Base-by-base conservation (phyloP, 1,140 invertebrate species). In the Eumeta japonica region DNA sequence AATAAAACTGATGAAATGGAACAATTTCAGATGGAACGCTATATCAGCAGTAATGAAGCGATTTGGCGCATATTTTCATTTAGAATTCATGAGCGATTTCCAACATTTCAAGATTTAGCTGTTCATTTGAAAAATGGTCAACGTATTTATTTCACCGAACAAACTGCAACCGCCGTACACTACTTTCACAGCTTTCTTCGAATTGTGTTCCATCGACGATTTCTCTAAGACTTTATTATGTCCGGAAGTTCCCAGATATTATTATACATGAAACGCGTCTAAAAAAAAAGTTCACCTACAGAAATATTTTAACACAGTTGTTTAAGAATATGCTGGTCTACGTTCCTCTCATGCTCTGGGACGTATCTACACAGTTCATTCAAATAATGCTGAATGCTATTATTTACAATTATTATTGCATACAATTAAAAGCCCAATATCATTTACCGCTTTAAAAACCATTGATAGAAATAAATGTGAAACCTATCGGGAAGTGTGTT, bases 91-190 rank as follows among this genome's bases (percentile, higher is more conserved):
- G 62, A 77, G 37, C 45, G 62, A 49, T 40, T 52, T 41, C 74
- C 76, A 37, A 40, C 67, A 27, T 63, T 72, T 14, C 31, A 61
- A 9, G 61, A 77, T 29, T 58, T 78, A 19, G 59, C 55, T 5
- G 59, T 73, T 5, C 66, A 75, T 55, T 38, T 74, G 28, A 57
- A 72, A 52, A 71, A 74, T 55, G 59, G 57, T n/a, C 59, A 74
- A 52, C 19, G 60, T 45, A 53, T 66, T 34, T 68, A 74, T 45
- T 75, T 71, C 43, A 70, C 42, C 28, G 34, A 33, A 28, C 11
- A 39, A n/a, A 73, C 55, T 40, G 46, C n/a, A 30, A 31, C 53
- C 62, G 45, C 58, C 55, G 32, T 35, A 43, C 17, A 73, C 72
- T 42, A 77, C 71, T 40, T 46, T 77, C 9, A 60, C 54, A 15